A percentile compares a stretch with the other conserved stretches of the same genome.
phyloP scores from a whole-genome alignment of 2,797 vertebrate genomes.

The Danio choprae region DNA sequence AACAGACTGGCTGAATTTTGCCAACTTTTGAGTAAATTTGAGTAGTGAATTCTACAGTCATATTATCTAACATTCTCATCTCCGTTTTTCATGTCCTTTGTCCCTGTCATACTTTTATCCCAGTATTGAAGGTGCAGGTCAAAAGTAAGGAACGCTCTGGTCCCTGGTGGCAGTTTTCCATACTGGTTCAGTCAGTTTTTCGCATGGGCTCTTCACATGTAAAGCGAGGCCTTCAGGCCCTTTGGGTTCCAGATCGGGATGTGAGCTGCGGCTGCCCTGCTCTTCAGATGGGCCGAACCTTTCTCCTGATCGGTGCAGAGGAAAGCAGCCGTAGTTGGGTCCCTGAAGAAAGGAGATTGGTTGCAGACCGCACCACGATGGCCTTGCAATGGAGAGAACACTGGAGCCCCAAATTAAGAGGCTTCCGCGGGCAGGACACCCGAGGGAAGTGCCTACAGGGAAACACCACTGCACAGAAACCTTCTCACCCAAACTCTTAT shows the following conservation, averaged over 20 bases:
- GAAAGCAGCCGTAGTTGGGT: conserved; percentile 76
- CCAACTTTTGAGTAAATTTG: not conserved
- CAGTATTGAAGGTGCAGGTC: conserved; percentile 88
- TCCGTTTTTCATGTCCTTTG: not conserved
- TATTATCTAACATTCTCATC: not conserved
- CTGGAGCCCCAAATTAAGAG: conserved; percentile 86
- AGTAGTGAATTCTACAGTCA: not conserved
- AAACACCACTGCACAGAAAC: conserved; percentile 50
- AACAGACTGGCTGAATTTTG: not conserved
- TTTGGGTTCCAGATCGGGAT: conserved; percentile 88
- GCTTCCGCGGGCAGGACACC: conserved; percentile 85
- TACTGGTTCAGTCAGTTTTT: conserved; percentile 83
- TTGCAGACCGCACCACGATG: conserved; percentile 85
- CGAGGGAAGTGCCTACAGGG: conserved; percentile 69
- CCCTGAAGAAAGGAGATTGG: conserved; percentile 81
- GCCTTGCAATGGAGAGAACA: conserved; percentile 90
- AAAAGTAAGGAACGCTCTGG: conserved; percentile 80
- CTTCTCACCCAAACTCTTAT: conserved; percentile 24
- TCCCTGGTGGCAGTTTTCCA: conserved; percentile 87
- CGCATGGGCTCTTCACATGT: conserved; percentile 76
- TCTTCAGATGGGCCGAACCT: conserved; percentile 80
- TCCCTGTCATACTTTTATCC: conserved; percentile 1
- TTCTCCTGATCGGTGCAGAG: conserved; percentile 83
- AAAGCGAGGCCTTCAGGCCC: conserved; percentile 79
- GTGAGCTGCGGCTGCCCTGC: conserved; percentile 85